Conservation (phyloP, 2,113 vertebrate species). For the Ceratotherium simum region DNA sequence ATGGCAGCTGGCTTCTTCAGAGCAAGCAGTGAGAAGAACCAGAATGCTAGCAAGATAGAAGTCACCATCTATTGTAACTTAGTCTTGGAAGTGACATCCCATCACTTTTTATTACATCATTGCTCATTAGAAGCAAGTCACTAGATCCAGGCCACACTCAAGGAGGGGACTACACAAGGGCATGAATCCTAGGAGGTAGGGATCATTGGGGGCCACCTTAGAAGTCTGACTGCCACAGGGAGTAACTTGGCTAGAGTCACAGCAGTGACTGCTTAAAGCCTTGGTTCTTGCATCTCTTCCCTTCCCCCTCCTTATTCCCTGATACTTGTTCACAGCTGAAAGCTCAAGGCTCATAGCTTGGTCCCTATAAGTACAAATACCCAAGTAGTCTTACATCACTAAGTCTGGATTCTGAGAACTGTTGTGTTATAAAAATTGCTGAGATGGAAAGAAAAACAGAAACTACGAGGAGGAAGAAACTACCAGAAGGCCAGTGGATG, state of each 20-base stretch:
- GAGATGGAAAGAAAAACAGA: not conserved
- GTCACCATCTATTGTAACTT: not conserved
- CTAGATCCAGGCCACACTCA: not conserved
- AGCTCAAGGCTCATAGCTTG: not conserved
- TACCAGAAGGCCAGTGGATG: not conserved
- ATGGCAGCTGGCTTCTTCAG: not conserved
- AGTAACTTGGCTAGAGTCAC: not conserved
- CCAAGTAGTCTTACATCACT: not conserved
- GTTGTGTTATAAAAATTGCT: not conserved
- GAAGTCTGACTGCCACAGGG: not conserved
- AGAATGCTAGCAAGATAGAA: not conserved
- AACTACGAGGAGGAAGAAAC: not conserved
- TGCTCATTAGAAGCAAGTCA: not conserved
- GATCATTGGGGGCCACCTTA: not conserved
- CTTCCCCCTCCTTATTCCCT: not conserved
- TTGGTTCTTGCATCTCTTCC: not conserved
- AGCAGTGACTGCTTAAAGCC: too few relatives aligned
- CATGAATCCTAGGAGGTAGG: not conserved
- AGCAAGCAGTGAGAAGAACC: not conserved
- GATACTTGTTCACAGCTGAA: not conserved
- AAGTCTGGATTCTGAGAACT: not conserved
- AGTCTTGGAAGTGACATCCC: not conserved
- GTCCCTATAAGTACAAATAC: not conserved
- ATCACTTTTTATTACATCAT: not conserved
- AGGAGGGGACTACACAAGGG: not conserved